Conservation (phyloP, 2,113 vertebrate species). For the Rafetus swinhoei region DNA sequence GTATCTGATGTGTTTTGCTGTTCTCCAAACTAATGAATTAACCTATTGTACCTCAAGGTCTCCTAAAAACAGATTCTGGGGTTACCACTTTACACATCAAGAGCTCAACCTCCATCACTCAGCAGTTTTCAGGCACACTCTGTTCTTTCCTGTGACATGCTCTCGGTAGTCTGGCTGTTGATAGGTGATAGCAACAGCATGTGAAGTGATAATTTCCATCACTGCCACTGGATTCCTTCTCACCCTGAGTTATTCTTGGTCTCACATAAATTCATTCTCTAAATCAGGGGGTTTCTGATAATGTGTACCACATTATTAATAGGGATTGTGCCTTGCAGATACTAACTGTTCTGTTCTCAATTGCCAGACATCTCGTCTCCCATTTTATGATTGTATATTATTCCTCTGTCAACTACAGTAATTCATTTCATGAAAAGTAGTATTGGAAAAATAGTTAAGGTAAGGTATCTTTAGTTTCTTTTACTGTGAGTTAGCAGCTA, state of each 20-base stretch:
- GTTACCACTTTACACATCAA: background rate
- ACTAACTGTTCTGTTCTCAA: background rate
- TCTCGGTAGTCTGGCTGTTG: background rate
- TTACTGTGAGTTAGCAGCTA: background rate
- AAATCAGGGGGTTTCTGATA: background rate
- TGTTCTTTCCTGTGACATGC: background rate
- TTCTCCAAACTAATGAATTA: background rate
- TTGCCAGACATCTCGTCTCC: background rate
- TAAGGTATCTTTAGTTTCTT: background rate
- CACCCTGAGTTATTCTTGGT: background rate
- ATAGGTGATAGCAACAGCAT: background rate
- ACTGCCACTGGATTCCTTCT: background rate
- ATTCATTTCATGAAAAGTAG: background rate
- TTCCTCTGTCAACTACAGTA: background rate
- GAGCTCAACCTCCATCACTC: background rate
- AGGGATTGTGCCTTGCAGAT: background rate
- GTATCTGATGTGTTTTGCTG: background rate
- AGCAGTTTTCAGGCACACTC: background rate
- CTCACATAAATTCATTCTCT: background rate
- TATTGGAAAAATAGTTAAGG: background rate
- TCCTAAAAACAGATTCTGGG: background rate
- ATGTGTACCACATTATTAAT: background rate
- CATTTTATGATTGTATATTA: background rate
- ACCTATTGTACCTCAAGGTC: background rate
- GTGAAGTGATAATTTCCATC: background rate